These are phyloP conservation scores for Paramisgurnus dabryanus DNA, from an alignment of 2,113 vertebrate genomes.

Conservation along the genomic window DNA sequence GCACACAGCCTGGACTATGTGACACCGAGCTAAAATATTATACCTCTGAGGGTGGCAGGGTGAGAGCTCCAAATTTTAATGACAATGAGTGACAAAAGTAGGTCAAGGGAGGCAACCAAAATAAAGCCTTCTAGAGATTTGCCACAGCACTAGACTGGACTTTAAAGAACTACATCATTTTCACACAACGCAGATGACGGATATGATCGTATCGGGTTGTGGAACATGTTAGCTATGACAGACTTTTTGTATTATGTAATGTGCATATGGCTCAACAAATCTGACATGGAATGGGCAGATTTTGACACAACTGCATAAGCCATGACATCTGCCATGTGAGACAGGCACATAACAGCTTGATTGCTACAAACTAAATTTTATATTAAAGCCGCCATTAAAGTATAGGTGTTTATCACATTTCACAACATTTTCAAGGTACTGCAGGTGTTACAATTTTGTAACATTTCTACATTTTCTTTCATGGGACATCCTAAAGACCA, in stretches of 20 bases:
- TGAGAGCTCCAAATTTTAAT: neutral
- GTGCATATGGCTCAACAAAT: conserved; percentile 50
- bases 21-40: conserved; percentile 24
- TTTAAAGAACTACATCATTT: conserved; percentile 1
- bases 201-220: conserved; percentile 13
- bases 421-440: neutral
- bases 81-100: conserved; percentile 14
- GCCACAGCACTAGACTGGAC: neutral
- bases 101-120: conserved; percentile 24
- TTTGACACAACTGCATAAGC: conserved; percentile 45
- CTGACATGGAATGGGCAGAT: conserved; percentile 53
- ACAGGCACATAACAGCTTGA: conserved; percentile 26
- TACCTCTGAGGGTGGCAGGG: conserved; percentile 20
- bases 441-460: neutral
- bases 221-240: conserved; percentile 15
- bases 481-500: neutral
- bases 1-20: conserved; percentile 30
- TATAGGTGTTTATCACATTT: conserved; percentile 9
- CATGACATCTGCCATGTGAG: conserved; percentile 47
- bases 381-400: neutral
- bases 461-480: neutral
- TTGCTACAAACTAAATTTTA: conserved; percentile 39
- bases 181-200: neutral
- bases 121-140: conserved; percentile 14
- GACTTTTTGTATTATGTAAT: conserved; percentile 45